Base-by-base conservation (phyloP, 2,888 invertebrate genomes). In the Drepanosiphum platanoidis region DNA sequence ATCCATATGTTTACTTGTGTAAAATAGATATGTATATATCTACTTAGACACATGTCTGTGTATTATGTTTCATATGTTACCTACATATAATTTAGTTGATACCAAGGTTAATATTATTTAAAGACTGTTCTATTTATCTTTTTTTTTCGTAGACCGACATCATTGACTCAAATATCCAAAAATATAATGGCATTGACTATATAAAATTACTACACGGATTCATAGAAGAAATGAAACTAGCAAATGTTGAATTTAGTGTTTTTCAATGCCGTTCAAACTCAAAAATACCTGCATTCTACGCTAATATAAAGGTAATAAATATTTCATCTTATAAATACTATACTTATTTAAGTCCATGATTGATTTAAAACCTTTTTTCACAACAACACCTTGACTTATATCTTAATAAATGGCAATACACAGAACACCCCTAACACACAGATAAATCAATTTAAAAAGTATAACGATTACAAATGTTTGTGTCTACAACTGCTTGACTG, bases 251-350 rank as follows among this genome's bases (percentile, higher is more conserved):
- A n/a, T 77, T 77, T 68, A 58, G 11, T 34, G 75, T 77, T 68
- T 84, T 84, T 39, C 52, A 52, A 36, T 84, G 75, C 39, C 34
- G 77, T 68, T 52, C 84, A 77, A 75, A 68, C 30, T 46, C 75
- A 30, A 84, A 68, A 1, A 11, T 77, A 75, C 58, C 75, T 58
- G 84, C 84, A 22, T 68, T 68, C 30, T 77, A 77, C 52, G 84
- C 84, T 22, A 84, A 84, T 68, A 77, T 84, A 52, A 84, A 75
- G 74, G 84, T 84, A 84, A 68, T 32, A 30, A 52, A 52, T 11
- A 39, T 80, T 74, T 30, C 39, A 36, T 13, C 34, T 75, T 9
- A 42, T 42, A 42, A 11, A 46, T 46, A 46, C n/a, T n/a, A n/a
- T n/a, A n/a, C n/a, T n/a, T n/a, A n/a, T n/a, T n/a, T n/a, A n/a